Conservation (phyloP, 2,113 vertebrate species). For the Odocoileus virginianus region DNA sequence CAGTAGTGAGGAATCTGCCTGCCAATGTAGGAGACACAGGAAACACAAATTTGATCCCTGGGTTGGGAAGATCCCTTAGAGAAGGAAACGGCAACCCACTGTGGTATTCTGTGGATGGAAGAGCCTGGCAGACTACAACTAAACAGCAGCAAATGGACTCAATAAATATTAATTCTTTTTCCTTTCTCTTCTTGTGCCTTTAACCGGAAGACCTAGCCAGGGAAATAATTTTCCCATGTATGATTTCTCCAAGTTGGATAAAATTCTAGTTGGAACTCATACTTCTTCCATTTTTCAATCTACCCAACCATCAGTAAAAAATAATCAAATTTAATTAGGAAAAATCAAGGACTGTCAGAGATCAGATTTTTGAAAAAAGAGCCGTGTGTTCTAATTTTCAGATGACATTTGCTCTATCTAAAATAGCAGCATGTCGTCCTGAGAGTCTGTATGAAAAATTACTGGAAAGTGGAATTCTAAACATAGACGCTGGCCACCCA, state of each 20-base stretch:
- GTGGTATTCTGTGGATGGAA: not conserved
- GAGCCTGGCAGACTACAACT: not conserved
- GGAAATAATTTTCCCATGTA: not conserved
- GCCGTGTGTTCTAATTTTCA: not conserved
- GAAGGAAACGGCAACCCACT: not conserved
- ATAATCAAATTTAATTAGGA: not conserved
- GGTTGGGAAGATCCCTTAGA: not conserved
- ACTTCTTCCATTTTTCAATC: not conserved
- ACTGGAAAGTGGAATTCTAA: not conserved
- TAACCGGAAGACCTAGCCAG: not conserved
- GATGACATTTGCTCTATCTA: not conserved
- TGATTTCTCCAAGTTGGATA: not conserved
- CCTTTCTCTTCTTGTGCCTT: not conserved
- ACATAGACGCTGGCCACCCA: not conserved
- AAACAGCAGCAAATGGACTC: not conserved
- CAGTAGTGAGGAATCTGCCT: not conserved
- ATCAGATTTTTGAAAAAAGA: not conserved
- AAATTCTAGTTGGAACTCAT: not conserved
- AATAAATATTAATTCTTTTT: not conserved
- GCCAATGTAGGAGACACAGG: fast-evolving
- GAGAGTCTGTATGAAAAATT: not conserved
- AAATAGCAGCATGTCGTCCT: not conserved
- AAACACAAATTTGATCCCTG: not conserved
- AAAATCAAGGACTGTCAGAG: not conserved
- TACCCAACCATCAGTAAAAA: not conserved